phyloP scores from a whole-genome alignment of 2,113 vertebrate genomes.

The Dicaeum eximium region DNA sequence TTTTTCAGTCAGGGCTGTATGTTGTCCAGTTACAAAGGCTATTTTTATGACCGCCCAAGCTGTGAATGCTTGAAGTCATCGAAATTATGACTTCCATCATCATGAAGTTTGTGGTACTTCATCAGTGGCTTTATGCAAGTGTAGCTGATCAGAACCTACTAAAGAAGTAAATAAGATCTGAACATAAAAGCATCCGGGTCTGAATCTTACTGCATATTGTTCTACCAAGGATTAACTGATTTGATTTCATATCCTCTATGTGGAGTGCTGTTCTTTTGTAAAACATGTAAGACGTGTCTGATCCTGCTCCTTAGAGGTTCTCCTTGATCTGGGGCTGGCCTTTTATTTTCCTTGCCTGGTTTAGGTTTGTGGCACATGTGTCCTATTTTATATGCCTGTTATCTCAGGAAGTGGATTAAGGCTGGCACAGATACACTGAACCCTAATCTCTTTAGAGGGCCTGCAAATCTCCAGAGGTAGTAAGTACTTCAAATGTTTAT shows the following conservation, averaged over 20 bases:
- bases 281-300: background rate
- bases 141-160: background rate
- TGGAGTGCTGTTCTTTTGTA: background rate
- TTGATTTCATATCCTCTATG: background rate
- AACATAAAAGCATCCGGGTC: background rate
- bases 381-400: constrained; percentile 17
- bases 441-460: background rate
- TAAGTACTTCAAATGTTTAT: background rate
- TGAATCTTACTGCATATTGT: background rate
- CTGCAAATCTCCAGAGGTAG: background rate
- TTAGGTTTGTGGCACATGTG: constrained; percentile 2
- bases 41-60: background rate
- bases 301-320: background rate
- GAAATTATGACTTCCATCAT: background rate
- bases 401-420: background rate
- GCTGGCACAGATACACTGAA: background rate
- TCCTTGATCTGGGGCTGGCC: background rate
- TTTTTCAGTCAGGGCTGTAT: background rate
- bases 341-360: constrained; percentile 3
- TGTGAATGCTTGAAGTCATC: too few species aligned
- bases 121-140: background rate
- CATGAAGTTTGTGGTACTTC: background rate
- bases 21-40: background rate
- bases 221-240: background rate
- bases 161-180: background rate